Base-by-base conservation (phyloP, 2,113 vertebrate species). In the Colossoma macropomum region DNA sequence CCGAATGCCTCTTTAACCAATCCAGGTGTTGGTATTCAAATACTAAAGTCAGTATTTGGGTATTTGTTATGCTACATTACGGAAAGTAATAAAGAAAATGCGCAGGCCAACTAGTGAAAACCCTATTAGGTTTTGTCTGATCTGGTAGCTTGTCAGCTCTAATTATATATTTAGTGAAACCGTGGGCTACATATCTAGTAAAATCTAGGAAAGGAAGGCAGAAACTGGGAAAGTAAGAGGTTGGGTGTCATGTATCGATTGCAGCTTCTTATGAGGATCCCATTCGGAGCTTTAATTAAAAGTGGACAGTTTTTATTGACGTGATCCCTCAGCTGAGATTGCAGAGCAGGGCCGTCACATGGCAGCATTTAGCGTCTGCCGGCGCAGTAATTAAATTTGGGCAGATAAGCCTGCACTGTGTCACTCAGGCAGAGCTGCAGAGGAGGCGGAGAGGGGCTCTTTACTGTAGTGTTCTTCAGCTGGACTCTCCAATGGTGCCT, bases 241-340 rank as follows among this genome's bases (percentile, higher is more conserved):
- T 66, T 75, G 34, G 62, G 75, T 73, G 71, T 69, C n/a, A 83
- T 50, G 78, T 81, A 89, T 89, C 23, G 75, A 91, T 87, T 41
- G 50, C 19, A 52, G 48, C 72, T 54, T 66, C 80, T 73, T 73
- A 86, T 90, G 93, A 66, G 66, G 86, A 89, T 92, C 84, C 78
- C 84, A 15, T 93, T 89, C 92, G 83, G 85, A 81, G 59, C 17
- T 94, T 93, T 92, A 94, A 92, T 94, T 94, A 93, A 89, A 94
- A 84, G 68, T 79, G 87, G 77, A 84, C 85, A 74, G 88, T 60
- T 69, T 90, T 92, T 91, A 92, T 86, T 91, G 90, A 90, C 92
- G 84, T 80, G 89, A 85, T 93, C 90, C 89, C 38, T 92, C 87
- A 90, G 80, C 19, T 38, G 71, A 92, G 88, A 86, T 63, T 87